Base-by-base conservation (phyloP, 1,140 invertebrate species). In the Papilio polytes region DNA sequence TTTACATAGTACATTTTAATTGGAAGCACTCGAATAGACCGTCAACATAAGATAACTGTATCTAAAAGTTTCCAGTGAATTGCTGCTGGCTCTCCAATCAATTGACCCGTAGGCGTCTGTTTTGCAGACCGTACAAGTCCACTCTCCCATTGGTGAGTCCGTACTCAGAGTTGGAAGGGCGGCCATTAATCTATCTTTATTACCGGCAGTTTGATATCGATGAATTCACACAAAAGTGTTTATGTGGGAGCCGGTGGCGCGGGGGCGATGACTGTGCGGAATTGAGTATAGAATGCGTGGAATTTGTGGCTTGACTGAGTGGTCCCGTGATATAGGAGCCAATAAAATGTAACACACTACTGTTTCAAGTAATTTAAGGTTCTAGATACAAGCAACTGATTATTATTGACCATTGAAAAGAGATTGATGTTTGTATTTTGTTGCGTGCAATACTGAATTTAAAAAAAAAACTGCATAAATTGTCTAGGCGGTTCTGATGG, bases 121-220 rank as follows among this genome's bases (percentile, higher is more conserved):
- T 82, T 73, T 80, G 73, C 73, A 76, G 74, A 63, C 74, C 56
- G 77, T 78, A 81, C 80, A 15, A 26, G 72, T 73, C 72, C 46
- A 76, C 74, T 76, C 41, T 26, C 74, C 44, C 20, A 76, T 76
- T 76, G 74, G 36, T 20, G 20, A 76, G 44, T 76, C 46, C 41
- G 74, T 31, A 51, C 74, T 76, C 20, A 6, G 20, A 26, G 74
- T 36, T 81, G 83, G 76, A 83, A 86, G 85, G 86, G 87, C 83
- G 73, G 81, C 86, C 86, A 90, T 91, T 91, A 92, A 92, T 93
- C 90, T 89, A 91, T 91, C 90, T 92, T 93, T 93, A 92, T 93
- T 93, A 92, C 89, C 85, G 84, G 76, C 83, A 82, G 88, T 92
- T 92, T 88, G 90, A 92, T 91, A 88, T 84, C 87, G 87, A 88